A percentile compares a stretch with the other conserved stretches of the same genome.
Conservation (phyloP, 2,797 vertebrate species). For the Naso thynnoides region DNA sequence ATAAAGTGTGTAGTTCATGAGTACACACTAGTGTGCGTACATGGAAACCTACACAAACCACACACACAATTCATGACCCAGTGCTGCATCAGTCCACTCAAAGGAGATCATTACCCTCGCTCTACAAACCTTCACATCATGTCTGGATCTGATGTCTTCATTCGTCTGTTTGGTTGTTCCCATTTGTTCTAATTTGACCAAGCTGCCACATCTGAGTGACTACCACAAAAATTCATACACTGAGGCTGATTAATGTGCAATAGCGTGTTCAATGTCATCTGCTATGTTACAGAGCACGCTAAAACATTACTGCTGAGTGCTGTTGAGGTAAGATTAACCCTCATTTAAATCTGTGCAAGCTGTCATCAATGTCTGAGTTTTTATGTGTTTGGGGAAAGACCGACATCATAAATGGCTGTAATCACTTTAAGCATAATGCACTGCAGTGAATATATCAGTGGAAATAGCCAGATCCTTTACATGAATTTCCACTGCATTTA, state of each 20-base stretch:
- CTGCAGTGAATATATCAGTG: too few species aligned
- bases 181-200: slow-evolving; percentile 15
- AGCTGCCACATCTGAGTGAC: slow-evolving; percentile 21
- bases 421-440: neutral
- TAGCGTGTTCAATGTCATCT: slow-evolving; percentile 10
- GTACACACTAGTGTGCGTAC: neutral
- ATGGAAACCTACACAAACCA: neutral
- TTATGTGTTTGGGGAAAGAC: neutral
- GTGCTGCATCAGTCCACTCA: slow-evolving; percentile 7
- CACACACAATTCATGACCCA: neutral
- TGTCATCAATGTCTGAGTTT: neutral
- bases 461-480: neutral
- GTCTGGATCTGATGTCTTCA: slow-evolving; percentile 13
- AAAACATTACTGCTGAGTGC: slow-evolving; percentile 9
- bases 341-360: neutral
- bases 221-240: slow-evolving; percentile 2
- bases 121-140: neutral
- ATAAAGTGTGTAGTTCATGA: neutral
- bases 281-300: slow-evolving; percentile 8
- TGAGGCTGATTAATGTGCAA: slow-evolving; percentile 19
- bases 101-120: slow-evolving; percentile 20
- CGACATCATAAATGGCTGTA: neutral
- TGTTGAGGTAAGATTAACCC: neutral
- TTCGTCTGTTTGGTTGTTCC: slow-evolving; percentile 15
- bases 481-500: too few species aligned